Evolutionary conservation across 2,113 vertebrate species (phyloP).

Genomic region (Setophaga coronata): DNA sequence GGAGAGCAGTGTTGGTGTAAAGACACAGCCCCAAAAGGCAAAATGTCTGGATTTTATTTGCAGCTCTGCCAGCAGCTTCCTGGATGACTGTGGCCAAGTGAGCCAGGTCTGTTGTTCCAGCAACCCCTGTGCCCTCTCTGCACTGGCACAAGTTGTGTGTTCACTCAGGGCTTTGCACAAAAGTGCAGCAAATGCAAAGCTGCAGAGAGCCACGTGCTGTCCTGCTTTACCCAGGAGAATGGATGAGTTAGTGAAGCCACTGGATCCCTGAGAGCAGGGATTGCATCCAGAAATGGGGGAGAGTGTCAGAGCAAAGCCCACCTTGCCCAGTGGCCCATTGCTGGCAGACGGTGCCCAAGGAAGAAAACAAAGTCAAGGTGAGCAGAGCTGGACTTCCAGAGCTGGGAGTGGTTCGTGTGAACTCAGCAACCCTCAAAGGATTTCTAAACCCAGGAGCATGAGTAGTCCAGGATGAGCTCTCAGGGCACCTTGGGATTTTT

Average conservation of each 20-base stretch:
- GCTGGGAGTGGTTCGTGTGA: neutral
- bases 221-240: neutral
- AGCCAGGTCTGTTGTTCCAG: neutral
- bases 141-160: neutral
- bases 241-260: neutral
- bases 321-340: neutral
- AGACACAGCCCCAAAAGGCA: conserved; percentile 15
- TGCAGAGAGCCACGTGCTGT: neutral
- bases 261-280: neutral
- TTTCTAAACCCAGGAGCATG: conserved; percentile 24
- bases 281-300: neutral
- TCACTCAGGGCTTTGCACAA: neutral
- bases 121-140: neutral
- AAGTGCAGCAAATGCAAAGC: neutral
- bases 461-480: neutral
- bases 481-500: neutral
- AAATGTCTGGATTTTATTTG: conserved; percentile 49
- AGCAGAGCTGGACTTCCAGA: neutral
- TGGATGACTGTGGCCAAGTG: neutral
- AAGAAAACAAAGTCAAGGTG: neutral
- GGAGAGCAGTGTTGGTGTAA: neutral
- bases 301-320: neutral
- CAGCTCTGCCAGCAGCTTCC: conserved; percentile 38
- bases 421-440: neutral
- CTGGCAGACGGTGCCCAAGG: fast-evolving